Conservation (phyloP, 2,113 vertebrate genomes). For the Hyperopisus bebe region DNA sequence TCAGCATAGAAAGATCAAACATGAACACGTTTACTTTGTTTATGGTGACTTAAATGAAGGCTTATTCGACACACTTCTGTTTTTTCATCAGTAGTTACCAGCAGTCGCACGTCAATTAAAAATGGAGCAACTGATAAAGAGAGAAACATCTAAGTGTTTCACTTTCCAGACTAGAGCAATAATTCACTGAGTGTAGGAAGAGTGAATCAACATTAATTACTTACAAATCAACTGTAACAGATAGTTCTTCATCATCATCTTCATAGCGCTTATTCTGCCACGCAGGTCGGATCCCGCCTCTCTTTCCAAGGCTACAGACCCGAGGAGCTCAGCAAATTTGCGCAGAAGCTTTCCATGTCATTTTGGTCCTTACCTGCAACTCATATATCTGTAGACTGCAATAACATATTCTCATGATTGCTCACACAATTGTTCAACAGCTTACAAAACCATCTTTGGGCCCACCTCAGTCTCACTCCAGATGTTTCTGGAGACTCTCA, state of each 20-base stretch:
- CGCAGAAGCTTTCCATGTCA: background rate
- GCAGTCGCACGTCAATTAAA: background rate
- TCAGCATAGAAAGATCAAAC: background rate
- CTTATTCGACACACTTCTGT: background rate
- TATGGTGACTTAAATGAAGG: background rate
- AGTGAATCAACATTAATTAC: background rate
- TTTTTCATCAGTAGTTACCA: background rate
- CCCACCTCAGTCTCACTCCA: background rate
- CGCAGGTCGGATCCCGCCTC: background rate
- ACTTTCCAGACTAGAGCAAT: background rate
- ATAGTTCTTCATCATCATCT: background rate
- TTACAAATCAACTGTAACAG: background rate
- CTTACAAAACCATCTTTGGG: background rate
- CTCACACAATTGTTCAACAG: background rate
- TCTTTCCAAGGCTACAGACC: background rate
- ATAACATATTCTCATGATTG: background rate
- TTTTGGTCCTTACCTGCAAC: background rate
- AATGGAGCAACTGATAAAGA: background rate
- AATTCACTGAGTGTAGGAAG: background rate
- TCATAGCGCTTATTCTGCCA: background rate
- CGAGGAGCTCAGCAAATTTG: background rate
- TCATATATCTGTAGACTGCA: background rate
- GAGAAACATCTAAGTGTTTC: background rate
- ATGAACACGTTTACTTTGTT: background rate
- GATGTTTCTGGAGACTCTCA: background rate